A percentile compares a stretch with the other conserved stretches of the same genome.
These are phyloP conservation scores for Anarrhichthys ocellatus DNA, from an alignment of 2,113 vertebrate genomes.

Conservation along the genomic window DNA sequence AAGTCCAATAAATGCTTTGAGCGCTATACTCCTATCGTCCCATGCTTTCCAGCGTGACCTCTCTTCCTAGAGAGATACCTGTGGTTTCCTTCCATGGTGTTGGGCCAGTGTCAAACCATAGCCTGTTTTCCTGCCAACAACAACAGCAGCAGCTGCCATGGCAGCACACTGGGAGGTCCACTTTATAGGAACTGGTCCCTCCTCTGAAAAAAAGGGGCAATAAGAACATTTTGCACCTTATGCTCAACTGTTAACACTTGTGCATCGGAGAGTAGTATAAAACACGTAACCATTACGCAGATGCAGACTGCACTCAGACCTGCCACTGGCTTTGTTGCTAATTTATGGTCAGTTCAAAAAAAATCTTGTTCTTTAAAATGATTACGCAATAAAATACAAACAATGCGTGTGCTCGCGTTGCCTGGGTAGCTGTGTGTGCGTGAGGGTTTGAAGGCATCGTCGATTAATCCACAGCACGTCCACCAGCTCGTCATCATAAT, in stretches of 20 bases:
- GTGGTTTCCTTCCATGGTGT: constrained; percentile 65
- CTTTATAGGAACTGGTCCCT: constrained; percentile 44
- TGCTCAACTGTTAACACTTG: background rate
- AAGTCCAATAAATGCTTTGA: constrained; percentile 27
- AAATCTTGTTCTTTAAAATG: background rate
- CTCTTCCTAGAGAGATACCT: constrained; percentile 44
- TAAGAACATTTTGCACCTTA: constrained; percentile 35
- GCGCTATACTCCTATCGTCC: background rate
- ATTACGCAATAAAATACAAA: background rate
- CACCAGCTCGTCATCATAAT: constrained; percentile 22
- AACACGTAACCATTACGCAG: background rate
- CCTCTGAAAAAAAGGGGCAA: constrained; percentile 40
- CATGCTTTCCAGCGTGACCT: constrained; percentile 33
- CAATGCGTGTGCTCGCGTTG: background rate
- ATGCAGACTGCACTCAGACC: background rate
- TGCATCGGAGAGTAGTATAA: background rate
- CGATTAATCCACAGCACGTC: constrained; percentile 19
- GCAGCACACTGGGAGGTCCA: constrained; percentile 65
- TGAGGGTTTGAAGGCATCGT: background rate
- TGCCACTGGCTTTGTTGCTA: background rate
- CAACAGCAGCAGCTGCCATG: constrained; percentile 63
- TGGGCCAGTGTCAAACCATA: constrained; percentile 49
- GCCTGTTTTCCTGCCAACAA: constrained; percentile 59
- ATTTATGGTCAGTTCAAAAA: background rate
- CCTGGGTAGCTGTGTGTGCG: background rate